Percentiles rank a stretch among this genome's conserved stretches.
Conservation (phyloP, 1,140 invertebrate genomes). For the Drosophila lacteicornis region DNA sequence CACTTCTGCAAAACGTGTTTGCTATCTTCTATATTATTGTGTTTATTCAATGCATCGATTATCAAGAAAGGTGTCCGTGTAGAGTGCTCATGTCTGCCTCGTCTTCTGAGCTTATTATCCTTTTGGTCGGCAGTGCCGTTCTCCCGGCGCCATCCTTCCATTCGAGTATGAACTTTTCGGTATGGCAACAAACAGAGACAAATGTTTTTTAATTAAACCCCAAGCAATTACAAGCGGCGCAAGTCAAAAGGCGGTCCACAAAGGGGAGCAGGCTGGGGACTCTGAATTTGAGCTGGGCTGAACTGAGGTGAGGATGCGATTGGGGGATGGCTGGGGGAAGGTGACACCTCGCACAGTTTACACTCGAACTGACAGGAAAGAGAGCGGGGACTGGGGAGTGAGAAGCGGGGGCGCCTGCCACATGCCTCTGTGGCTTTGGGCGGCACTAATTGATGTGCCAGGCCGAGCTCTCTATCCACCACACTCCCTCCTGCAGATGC, state of each 20-base stretch:
- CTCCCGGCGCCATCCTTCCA: neutral
- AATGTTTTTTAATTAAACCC: slow-evolving; percentile 82
- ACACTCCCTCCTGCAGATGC: slow-evolving; percentile 27
- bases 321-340: slow-evolving; percentile 7
- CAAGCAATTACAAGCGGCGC: slow-evolving; percentile 73
- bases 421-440: slow-evolving; percentile 73
- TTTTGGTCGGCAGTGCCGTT: neutral
- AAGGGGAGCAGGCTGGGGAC: slow-evolving; percentile 23
- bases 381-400: slow-evolving; percentile 15
- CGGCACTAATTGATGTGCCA: slow-evolving; percentile 80
- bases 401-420: slow-evolving; percentile 12
- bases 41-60: neutral
- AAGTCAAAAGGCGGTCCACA: slow-evolving; percentile 62
- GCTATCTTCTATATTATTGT: no score
- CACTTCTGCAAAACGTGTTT: neutral
- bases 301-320: slow-evolving; percentile 25
- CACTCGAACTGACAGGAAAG: slow-evolving; percentile 77
- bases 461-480: slow-evolving; percentile 45
- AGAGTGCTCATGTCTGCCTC: neutral
- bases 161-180: neutral
- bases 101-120: neutral
- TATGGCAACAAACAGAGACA: slow-evolving; percentile 39
- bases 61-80: neutral
- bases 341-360: slow-evolving; percentile 72
- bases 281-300: slow-evolving; percentile 1